Evolutionary conservation across 2,888 invertebrate genomes (phyloP).

Genomic region (Drosophila meridionalis): DNA sequence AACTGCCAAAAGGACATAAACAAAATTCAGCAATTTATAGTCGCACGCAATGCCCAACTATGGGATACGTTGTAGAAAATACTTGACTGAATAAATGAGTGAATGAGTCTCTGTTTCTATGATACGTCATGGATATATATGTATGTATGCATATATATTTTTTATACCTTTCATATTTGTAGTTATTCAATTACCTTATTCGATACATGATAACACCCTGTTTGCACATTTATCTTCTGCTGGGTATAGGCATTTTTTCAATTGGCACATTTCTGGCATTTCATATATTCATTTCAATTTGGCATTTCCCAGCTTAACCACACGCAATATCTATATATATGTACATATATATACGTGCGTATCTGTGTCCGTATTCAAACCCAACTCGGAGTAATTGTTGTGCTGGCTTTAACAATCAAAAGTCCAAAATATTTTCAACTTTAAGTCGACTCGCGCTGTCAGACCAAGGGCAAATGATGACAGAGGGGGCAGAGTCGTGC

Average conservation of each 20-base stretch:
- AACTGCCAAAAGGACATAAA: conserved; percentile 11
- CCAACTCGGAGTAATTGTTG: conserved; percentile 36
- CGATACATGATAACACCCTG: neutral
- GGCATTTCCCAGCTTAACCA: conserved; percentile 27
- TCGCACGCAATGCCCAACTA: neutral
- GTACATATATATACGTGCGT: neutral
- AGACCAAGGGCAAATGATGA: conserved; percentile 60
- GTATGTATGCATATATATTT: neutral
- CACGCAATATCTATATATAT: neutral
- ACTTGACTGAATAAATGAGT: neutral
- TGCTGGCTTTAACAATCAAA: conserved; percentile 37
- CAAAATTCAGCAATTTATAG: neutral
- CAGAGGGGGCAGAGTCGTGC: neutral
- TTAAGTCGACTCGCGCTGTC: conserved; percentile 40
- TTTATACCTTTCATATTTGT: neutral
- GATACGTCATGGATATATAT: neutral
- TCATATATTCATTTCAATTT: conserved; percentile 41
- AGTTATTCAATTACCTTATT: neutral
- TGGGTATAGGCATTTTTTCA: conserved; percentile 12
- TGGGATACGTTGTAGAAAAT: neutral
- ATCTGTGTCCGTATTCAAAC: neutral
- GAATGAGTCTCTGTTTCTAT: neutral
- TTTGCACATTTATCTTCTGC: neutral
- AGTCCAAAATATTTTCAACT: conserved; percentile 12
- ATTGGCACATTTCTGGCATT: conserved; percentile 30